phyloP scores from a whole-genome alignment of 2,888 invertebrate genomes.

The Parnassius glacialis region DNA sequence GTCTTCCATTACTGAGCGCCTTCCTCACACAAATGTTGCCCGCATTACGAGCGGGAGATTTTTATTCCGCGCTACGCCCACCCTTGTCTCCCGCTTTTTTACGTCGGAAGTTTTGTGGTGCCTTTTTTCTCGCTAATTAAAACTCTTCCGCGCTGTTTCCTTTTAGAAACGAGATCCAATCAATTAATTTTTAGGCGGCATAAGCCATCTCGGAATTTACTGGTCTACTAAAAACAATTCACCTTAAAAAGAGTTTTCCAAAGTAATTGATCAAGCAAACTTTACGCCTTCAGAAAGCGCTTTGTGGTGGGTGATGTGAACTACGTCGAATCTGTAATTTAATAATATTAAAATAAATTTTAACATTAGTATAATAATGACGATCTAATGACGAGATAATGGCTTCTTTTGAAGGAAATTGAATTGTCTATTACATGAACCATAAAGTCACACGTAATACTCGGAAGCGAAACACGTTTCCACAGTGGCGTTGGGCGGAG shows the following conservation, averaged over 20 bases:
- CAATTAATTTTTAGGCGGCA: conserved; percentile 78
- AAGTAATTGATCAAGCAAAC: conserved; percentile 70
- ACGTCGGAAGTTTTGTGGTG: conserved; percentile 76
- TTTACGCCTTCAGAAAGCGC: conserved; percentile 36
- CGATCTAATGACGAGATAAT: conserved; percentile 14
- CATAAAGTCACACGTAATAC: conserved; percentile 1
- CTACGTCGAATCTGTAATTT: conserved; percentile 3
- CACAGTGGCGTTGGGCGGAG: conserved; percentile 32
- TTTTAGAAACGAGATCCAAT: conserved; percentile 77
- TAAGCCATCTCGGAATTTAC: conserved; percentile 76
- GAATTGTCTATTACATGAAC: conserved; percentile 13
- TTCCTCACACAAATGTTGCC: conserved; percentile 81
- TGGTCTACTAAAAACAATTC: conserved; percentile 67
- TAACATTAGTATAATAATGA: conserved; percentile 9
- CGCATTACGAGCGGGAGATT: conserved; percentile 78
- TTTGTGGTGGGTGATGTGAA: conserved; percentile 14
- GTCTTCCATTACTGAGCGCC: conserved; percentile 80
- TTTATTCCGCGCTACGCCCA: conserved; percentile 75
- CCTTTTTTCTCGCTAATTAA: conserved; percentile 79
- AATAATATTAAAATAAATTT: conserved; percentile 9
- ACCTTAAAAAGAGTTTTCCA: conserved; percentile 57
- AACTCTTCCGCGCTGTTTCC: conserved; percentile 81
- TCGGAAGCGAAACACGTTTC: conserved; percentile 6
- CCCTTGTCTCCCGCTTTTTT: conserved; percentile 79
- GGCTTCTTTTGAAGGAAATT: conserved; percentile 18